Evolutionary conservation across 2,113 vertebrate genomes (phyloP), one percentile per base, ranked within the genome.

Genomic region (Galbula dea): DNA sequence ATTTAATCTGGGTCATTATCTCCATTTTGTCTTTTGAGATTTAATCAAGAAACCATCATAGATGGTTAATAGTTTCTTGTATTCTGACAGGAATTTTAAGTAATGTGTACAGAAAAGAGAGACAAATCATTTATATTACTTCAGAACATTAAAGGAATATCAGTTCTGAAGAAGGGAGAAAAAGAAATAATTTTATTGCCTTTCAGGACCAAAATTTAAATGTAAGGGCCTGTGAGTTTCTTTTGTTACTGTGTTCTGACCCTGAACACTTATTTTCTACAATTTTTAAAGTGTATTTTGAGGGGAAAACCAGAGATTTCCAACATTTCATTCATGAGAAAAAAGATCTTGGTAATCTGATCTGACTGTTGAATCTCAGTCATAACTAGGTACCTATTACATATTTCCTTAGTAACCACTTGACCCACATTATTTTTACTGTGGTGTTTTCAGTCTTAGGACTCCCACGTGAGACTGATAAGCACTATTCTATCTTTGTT

Each of bases 401-500:
- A 20, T 54, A 68, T 45, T 52, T 90, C 32, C 17, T 68, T 72
- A 15, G 11, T 34, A 79, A 78, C 78, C 87, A 79, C n/a, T 68
- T 84, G 54, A 82, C 74, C 69, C 57, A 89, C 32, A 45, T 89
- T 86, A 48, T 58, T 95, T 88, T 85, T 74, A n/a, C 37, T 73
- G 34, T 36, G 73, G 66, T 46, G 11, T 91, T 88, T 95, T 93
- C 37, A 77, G 83, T 87, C 63, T 51, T 73, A 24, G 15, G 18
- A 71, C 20, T 95, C 85, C 85, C 83, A 77, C 36, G 37, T 66
- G 85, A 88, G 63, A 49, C 16, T 34, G 3, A 20, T 41, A 86
- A 92, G 65, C 59, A n/a, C 34, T 76, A 51, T 74, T 89, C 59
- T 41, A 74, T 80, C 67, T 93, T 89, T 24, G 83, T 88, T 94